Base-by-base conservation (phyloP, 2,888 invertebrate genomes). In the Saturnia pavonia region DNA sequence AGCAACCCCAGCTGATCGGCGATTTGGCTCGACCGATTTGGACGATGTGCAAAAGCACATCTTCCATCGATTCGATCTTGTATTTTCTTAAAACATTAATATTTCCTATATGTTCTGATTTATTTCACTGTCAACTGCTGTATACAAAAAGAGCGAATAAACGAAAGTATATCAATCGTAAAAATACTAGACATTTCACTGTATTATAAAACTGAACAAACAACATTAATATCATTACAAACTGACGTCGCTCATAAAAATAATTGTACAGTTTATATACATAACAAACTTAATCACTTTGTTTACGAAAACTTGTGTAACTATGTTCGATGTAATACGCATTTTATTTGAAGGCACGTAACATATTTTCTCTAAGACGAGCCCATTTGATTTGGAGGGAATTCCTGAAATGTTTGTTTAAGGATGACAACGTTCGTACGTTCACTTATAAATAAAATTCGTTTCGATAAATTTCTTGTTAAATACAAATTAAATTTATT, bases 331-430 rank as follows among this genome's bases (percentile, higher is more conserved):
- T 57, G 16, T 25, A 25, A 25, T 63, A 60, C 25, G 57, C 12
- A 40, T 65, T 65, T 65, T 65, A 65, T 65, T 65, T n/a, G 19
- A 40, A 40, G 40, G 65, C 3, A 65, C 40, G 40, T n/a, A n/a
- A 65, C 65, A 40, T 65, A 65, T 65, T 65, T 65, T 65, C 65
- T 40, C 65, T 40, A 65, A 65, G 65, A 65, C 40, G 40, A 40
- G 40, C 65, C 65, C 40, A 40, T 65, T 65, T 65, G 40, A 65
- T 65, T 40, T 65, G 40, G 19, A 40, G 25, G 22, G 65, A 65
- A 65, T 65, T 65, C 65, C 40, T n/a, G 40, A n/a, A 65, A 65
- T 40, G 40, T 11, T 40, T 40, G 7, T n/a, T 16, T n/a, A 65
- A 40, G 65, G 65, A 40, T 65, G 65, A 9, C 65, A 40, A 4